These are phyloP conservation scores for Parasteatoda lunata DNA, from an alignment of 2,888 invertebrate species.

Conservation along the genomic window DNA sequence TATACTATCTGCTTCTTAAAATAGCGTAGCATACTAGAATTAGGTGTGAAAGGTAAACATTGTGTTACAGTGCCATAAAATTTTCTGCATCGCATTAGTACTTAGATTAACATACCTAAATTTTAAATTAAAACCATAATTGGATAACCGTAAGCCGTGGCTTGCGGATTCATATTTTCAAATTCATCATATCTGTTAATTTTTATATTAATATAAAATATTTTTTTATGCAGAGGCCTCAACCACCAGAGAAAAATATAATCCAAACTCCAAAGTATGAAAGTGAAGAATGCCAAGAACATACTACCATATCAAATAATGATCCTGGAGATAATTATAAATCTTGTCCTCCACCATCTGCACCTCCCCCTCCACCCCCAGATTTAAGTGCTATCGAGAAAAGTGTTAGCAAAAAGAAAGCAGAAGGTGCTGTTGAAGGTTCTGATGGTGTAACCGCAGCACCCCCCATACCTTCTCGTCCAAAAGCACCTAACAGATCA, in stretches of 20 bases:
- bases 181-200: not conserved
- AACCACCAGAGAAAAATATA: not conserved
- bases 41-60: no score
- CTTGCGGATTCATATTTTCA: not conserved
- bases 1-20: no score
- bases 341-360: slow-evolving; percentile 67
- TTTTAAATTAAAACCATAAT: no score
- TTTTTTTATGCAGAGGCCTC: not conserved
- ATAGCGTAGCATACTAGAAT: no score
- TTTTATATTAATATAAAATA: not conserved
- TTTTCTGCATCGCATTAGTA: no score
- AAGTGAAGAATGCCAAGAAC: not conserved
- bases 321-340: slow-evolving; percentile 15
- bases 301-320: not conserved
- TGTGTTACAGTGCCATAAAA: no score
- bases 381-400: slow-evolving; percentile 38
- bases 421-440: slow-evolving; percentile 76
- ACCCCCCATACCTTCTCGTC: slow-evolving; percentile 64
- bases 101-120: no score
- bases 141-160: no score
- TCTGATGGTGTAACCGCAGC: slow-evolving; percentile 77
- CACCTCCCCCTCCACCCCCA: slow-evolving; percentile 66
- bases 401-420: slow-evolving; percentile 46
- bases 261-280: not conserved
- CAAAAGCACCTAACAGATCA: slow-evolving; percentile 21